These are phyloP conservation scores for Australoheros facetus DNA, from an alignment of 2,797 vertebrate species.

Conservation along the genomic window DNA sequence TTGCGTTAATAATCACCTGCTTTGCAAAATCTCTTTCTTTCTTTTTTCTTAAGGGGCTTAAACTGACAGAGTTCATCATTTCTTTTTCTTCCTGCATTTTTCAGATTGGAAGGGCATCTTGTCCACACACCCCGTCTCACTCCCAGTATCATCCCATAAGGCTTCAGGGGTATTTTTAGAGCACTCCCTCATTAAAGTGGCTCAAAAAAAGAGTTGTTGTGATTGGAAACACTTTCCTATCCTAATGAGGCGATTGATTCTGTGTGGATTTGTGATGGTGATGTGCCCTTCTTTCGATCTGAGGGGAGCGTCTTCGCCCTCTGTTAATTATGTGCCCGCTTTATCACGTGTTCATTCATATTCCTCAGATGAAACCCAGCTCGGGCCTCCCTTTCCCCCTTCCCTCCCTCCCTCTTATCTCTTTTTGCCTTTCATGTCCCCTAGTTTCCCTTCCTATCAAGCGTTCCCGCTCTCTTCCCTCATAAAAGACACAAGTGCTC, in stretches of 20 bases:
- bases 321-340: conserved; percentile 29
- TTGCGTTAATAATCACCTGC: not conserved
- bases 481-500: conserved; percentile 43
- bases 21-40: not conserved
- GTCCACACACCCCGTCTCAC: conserved; percentile 1
- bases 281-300: not conserved
- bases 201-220: conserved; percentile 28
- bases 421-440: conserved; percentile 37
- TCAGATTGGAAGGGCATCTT: conserved; percentile 3
- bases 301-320: conserved; percentile 47
- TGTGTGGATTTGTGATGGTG: conserved; percentile 41
- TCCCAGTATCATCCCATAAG: conserved; percentile 28
- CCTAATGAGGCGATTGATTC: conserved; percentile 56
- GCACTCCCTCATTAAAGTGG: not conserved
- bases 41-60: not conserved
- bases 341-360: conserved; percentile 55
- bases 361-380: conserved; percentile 52
- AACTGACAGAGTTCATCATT: not conserved
- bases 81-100: not conserved
- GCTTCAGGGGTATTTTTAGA: conserved; percentile 58
- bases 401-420: conserved; percentile 5
- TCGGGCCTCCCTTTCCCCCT: not conserved
- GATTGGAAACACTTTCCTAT: conserved; percentile 47
- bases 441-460: conserved; percentile 36
- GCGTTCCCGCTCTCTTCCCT: conserved; percentile 20